Conservation (phyloP, 2,888 invertebrate species). For the Rhingia campestris region DNA sequence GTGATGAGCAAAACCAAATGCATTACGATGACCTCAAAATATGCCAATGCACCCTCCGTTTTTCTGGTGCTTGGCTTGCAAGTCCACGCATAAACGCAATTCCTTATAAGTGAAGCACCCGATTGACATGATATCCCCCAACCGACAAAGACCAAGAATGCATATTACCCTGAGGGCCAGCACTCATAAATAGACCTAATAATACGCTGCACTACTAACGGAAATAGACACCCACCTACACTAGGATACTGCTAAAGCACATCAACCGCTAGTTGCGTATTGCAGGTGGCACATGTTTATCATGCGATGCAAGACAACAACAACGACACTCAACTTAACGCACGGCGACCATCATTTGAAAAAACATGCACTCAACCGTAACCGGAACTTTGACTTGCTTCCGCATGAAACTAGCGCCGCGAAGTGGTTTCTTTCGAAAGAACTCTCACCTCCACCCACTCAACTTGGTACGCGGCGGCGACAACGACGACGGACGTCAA, state of each 20-base stretch:
- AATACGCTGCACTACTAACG: slow-evolving; percentile 10
- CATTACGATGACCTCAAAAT: slow-evolving; percentile 22
- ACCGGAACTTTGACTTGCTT: slow-evolving; percentile 69
- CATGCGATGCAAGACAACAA: slow-evolving; percentile 52
- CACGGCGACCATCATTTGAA: slow-evolving; percentile 28
- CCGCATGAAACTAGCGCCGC: slow-evolving; percentile 57
- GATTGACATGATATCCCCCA: slow-evolving; percentile 20
- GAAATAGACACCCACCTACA: slow-evolving; percentile 49
- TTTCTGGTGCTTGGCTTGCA: background rate
- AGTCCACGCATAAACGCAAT: slow-evolving; percentile 26
- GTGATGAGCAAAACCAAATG: slow-evolving; percentile 14
- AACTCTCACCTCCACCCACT: slow-evolving; percentile 45
- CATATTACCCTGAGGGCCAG: background rate
- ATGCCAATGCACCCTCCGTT: background rate
- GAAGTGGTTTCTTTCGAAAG: slow-evolving; percentile 48
- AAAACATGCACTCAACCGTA: slow-evolving; percentile 56
- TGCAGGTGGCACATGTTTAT: slow-evolving; percentile 40
- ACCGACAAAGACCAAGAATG: background rate
- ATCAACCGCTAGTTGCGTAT: slow-evolving; percentile 29
- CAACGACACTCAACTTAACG: slow-evolving; percentile 16
- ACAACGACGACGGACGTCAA: background rate
- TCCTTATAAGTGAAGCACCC: background rate
- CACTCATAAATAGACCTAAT: slow-evolving; percentile 27
- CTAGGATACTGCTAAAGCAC: slow-evolving; percentile 18
- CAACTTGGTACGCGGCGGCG: slow-evolving; percentile 1